Evolutionary conservation across 2,888 invertebrate species (phyloP).

Genomic region (Brassicogethes aeneus): DNA sequence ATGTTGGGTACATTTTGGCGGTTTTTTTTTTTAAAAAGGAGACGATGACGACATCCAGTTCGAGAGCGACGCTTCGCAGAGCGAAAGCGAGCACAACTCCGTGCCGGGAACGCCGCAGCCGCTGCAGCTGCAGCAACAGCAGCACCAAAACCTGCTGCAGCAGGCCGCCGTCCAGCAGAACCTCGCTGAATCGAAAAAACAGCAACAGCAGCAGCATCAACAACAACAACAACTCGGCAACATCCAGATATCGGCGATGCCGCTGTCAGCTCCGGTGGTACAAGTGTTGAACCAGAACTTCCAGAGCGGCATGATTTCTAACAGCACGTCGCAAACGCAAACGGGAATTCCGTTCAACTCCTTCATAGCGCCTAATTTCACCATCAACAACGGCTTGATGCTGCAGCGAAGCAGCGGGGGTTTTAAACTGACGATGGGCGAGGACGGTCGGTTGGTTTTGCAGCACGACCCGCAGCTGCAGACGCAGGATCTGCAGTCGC

Average conservation of each 20-base stretch:
- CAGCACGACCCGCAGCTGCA: slow-evolving; percentile 53
- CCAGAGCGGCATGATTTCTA: slow-evolving; percentile 33
- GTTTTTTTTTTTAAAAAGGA: no score
- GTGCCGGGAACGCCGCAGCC: slow-evolving; percentile 29
- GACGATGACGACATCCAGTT: slow-evolving; percentile 56
- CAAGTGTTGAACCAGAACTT: slow-evolving; percentile 40
- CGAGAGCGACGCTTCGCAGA: slow-evolving; percentile 39
- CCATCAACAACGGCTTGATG: slow-evolving; percentile 38
- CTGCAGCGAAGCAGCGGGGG: slow-evolving; percentile 51
- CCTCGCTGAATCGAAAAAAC: slow-evolving; percentile 5
- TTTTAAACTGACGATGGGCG: slow-evolving; percentile 55
- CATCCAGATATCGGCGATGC: slow-evolving; percentile 36
- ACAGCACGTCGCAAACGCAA: slow-evolving; percentile 28
- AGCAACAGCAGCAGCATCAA: no score
- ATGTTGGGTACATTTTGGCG: no score
- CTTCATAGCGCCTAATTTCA: slow-evolving; percentile 36
- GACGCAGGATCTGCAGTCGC: slow-evolving; percentile 45
- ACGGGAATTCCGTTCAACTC: slow-evolving; percentile 33
- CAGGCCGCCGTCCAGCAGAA: slow-evolving; percentile 7
- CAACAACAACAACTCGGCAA: slow-evolving; percentile 33
- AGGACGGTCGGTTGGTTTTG: slow-evolving; percentile 57
- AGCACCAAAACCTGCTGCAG: slow-evolving; percentile 4
- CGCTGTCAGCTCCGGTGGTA: slow-evolving; percentile 34
- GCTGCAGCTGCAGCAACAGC: slow-evolving; percentile 20
- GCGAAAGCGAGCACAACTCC: slow-evolving; percentile 34